These are phyloP conservation scores for Podarcis raffonei DNA, from an alignment of 2,113 vertebrate genomes.

Conservation along the genomic window DNA sequence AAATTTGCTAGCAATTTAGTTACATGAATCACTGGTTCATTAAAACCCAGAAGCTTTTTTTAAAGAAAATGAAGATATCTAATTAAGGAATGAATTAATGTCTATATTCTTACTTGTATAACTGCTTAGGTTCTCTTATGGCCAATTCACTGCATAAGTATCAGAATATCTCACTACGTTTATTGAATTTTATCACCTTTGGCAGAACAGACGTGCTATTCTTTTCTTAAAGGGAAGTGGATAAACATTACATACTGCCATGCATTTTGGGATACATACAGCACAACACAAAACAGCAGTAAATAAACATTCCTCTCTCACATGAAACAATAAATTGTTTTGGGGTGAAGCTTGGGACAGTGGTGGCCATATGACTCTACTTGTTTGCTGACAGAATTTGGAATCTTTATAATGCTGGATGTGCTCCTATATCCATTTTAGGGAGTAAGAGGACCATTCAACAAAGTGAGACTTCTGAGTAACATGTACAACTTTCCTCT, in stretches of 20 bases:
- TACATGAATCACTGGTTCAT: not conserved
- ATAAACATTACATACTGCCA: not conserved
- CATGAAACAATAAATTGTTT: not conserved
- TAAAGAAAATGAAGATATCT: constrained; percentile 22
- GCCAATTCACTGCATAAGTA: not conserved
- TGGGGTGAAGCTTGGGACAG: not conserved
- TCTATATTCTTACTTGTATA: not conserved
- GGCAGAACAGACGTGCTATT: not conserved
- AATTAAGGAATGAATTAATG: not conserved
- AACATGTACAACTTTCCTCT: too few species aligned
- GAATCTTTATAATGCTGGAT: too few species aligned
- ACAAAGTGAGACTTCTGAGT: too few species aligned
- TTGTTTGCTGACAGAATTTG: too few species aligned
- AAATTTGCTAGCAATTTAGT: constrained; percentile 19
- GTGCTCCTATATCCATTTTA: too few species aligned
- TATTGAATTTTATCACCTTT: not conserved
- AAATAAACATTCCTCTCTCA: not conserved
- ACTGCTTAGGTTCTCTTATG: not conserved
- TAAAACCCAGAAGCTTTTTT: not conserved
- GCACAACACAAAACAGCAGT: not conserved
- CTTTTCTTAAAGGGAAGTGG: not conserved
- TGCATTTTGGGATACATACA: not conserved
- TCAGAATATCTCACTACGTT: not conserved
- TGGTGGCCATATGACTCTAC: not conserved
- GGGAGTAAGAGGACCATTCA: too few species aligned